A percentile compares a stretch with the other conserved stretches of the same genome.
These are phyloP conservation scores for Intellagama lesueurii DNA, from an alignment of 2,797 vertebrate genomes.

Conservation along the genomic window DNA sequence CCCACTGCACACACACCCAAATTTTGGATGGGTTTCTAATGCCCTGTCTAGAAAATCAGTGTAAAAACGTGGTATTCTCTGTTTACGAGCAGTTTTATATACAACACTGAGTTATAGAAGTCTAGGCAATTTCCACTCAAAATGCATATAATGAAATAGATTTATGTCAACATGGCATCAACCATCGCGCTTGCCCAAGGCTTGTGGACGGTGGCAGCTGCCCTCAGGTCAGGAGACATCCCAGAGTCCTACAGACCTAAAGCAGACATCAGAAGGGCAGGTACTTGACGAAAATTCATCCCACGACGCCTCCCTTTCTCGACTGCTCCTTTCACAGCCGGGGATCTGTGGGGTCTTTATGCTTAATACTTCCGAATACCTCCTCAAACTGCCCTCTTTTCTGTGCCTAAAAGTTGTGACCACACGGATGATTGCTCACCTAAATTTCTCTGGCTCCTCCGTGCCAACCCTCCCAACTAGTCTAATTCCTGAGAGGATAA, in stretches of 20 bases:
- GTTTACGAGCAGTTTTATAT: neutral
- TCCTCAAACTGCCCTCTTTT: neutral
- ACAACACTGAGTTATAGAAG: neutral
- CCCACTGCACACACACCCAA: too few relatives aligned
- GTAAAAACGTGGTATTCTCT: neutral
- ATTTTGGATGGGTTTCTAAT: neutral
- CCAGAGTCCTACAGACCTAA: neutral
- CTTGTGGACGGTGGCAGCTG: neutral
- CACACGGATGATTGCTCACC: too few relatives aligned
- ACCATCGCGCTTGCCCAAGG: neutral
- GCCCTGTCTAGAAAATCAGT: neutral
- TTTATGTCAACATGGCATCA: neutral
- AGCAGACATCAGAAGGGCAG: neutral
- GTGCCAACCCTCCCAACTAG: neutral
- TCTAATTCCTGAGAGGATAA: neutral
- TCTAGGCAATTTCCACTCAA: neutral
- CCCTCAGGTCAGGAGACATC: neutral
- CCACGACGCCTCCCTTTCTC: neutral
- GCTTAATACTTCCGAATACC: neutral
- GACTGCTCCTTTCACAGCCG: neutral
- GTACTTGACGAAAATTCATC: too few relatives aligned
- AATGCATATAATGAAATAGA: conserved; percentile 13
- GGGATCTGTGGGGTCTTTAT: neutral
- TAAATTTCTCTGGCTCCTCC: neutral
- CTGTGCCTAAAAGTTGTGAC: too few relatives aligned